Evolutionary conservation across 2,888 invertebrate species (phyloP).

Genomic region (Drosophila longiperda): DNA sequence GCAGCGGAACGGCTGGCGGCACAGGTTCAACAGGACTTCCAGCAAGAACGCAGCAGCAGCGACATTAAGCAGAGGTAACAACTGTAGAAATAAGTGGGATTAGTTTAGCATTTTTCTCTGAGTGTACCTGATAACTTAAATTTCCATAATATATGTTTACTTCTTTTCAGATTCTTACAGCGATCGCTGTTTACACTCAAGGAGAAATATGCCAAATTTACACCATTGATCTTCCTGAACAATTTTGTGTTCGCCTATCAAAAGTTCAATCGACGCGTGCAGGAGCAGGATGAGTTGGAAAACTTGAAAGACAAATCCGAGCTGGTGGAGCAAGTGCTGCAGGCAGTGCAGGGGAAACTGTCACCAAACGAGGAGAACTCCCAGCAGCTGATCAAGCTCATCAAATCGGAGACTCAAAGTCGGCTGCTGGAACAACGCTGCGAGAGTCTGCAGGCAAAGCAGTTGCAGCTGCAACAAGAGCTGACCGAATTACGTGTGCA

Average conservation of each 20-base stretch:
- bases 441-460: constrained; percentile 67
- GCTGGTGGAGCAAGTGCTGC: constrained; percentile 40
- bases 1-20: constrained; percentile 57
- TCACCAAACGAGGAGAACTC: constrained; percentile 56
- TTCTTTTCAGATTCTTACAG: constrained; percentile 74
- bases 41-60: constrained; percentile 71
- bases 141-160: neutral
- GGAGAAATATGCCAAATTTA: constrained; percentile 84
- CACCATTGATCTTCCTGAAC: constrained; percentile 83
- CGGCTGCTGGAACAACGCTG: constrained; percentile 81
- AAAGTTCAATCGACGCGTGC: constrained; percentile 64
- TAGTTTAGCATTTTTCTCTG: neutral
- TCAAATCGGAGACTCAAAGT: constrained; percentile 83
- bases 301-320: constrained; percentile 29
- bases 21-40: constrained; percentile 69
- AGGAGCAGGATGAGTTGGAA: constrained; percentile 41
- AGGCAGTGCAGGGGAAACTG: constrained; percentile 48
- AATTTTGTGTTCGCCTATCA: constrained; percentile 83
- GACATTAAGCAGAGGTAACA: constrained; percentile 80
- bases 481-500: constrained; percentile 74
- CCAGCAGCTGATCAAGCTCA: constrained; percentile 74
- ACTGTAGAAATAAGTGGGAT: neutral
- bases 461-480: constrained; percentile 73
- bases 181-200: constrained; percentile 77
- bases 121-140: neutral